A percentile compares a stretch with the other conserved stretches of the same genome.
These are phyloP conservation scores for Ictidomys tridecemlineatus DNA, from an alignment of 2,113 vertebrate genomes.

Conservation along the genomic window DNA sequence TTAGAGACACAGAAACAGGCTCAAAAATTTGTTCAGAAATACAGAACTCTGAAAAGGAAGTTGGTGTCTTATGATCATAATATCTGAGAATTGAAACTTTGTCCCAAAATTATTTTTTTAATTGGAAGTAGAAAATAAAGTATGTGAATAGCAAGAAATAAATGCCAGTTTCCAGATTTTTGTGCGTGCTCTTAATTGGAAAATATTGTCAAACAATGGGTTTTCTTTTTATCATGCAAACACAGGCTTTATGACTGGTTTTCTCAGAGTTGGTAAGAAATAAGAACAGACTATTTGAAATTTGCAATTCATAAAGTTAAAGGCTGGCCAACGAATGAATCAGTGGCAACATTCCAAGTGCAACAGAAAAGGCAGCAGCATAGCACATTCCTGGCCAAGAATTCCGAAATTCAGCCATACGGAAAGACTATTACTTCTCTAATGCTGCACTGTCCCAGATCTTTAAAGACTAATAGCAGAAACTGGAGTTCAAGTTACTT, in stretches of 20 bases:
- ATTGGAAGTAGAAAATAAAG: conserved; percentile 52
- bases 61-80: neutral
- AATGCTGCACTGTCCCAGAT: neutral
- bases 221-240: conserved; percentile 52
- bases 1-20: neutral
- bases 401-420: conserved; percentile 14
- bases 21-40: neutral
- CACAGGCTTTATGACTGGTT: neutral
- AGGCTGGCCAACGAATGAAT: conserved; percentile 54
- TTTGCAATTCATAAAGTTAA: conserved; percentile 62
- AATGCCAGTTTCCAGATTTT: conserved; percentile 65
- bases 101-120: conserved; percentile 27
- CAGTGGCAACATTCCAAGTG: conserved; percentile 52
- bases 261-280: conserved; percentile 54
- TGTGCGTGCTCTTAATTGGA: conserved; percentile 32
- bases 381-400: neutral
- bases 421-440: neutral
- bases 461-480: neutral
- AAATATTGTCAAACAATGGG: conserved; percentile 29
- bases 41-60: neutral
- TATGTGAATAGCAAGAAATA: conserved; percentile 19
- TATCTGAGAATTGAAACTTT: conserved; percentile 39
- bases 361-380: conserved; percentile 26
- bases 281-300: conserved; percentile 48
- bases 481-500: conserved; percentile 22